phyloP scores from a whole-genome alignment of 2,888 invertebrate genomes.

The Eilema sororculum region DNA sequence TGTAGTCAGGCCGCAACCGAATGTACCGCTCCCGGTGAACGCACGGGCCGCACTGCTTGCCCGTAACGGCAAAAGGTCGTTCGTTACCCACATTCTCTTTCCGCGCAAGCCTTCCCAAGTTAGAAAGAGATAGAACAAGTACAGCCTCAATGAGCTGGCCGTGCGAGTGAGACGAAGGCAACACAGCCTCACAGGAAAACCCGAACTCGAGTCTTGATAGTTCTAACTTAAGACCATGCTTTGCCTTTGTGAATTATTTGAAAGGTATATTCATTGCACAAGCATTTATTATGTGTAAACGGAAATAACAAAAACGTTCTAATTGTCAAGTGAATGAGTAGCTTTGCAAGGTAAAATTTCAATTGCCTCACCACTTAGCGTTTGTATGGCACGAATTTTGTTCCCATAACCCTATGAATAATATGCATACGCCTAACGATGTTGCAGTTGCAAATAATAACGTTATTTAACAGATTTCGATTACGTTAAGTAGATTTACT shows the following conservation, averaged over 20 bases:
- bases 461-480: neutral
- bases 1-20: slow-evolving; percentile 58
- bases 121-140: slow-evolving; percentile 70
- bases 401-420: slow-evolving; percentile 30
- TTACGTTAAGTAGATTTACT: neutral
- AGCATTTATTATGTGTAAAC: slow-evolving; percentile 72
- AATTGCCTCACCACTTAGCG: slow-evolving; percentile 41
- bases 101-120: slow-evolving; percentile 86
- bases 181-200: slow-evolving; percentile 81
- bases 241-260: slow-evolving; percentile 84
- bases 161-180: slow-evolving; percentile 66
- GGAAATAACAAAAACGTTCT: slow-evolving; percentile 70
- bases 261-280: slow-evolving; percentile 81
- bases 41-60: slow-evolving; percentile 86
- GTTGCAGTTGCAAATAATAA: slow-evolving; percentile 27
- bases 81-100: slow-evolving; percentile 87
- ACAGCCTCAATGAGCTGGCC: slow-evolving; percentile 49
- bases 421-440: slow-evolving; percentile 24
- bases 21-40: slow-evolving; percentile 77
- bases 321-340: slow-evolving; percentile 62
- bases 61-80: slow-evolving; percentile 86
- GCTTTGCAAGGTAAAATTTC: slow-evolving; percentile 56
- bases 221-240: slow-evolving; percentile 82
- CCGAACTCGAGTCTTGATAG: slow-evolving; percentile 84
- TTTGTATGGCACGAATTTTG: slow-evolving; percentile 27